Evolutionary conservation across 2,113 vertebrate genomes (phyloP).

Genomic region (Gadus macrocephalus): DNA sequence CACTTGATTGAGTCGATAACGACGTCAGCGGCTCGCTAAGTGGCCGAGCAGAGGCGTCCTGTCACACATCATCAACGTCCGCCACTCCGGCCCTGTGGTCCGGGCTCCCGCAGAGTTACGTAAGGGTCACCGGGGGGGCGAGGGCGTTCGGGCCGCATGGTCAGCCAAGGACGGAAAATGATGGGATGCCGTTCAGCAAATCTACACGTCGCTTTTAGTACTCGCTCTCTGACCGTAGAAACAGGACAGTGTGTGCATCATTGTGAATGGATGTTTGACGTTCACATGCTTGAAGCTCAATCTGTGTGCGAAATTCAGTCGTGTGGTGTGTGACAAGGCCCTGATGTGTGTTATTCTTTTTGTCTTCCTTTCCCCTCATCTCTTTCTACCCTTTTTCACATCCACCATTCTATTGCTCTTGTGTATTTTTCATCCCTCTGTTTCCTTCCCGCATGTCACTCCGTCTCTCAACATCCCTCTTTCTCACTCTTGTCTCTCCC

Average conservation of each 20-base stretch:
- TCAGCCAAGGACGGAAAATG: background rate
- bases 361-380: too few relatives aligned
- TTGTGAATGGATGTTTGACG: too few relatives aligned
- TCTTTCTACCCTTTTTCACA: too few relatives aligned
- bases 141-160: conserved; percentile 28
- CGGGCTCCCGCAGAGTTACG: conserved; percentile 23
- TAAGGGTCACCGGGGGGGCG: conserved; percentile 19
- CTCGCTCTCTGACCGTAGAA: too few relatives aligned
- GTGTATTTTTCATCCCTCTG: too few relatives aligned
- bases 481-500: conserved; percentile 4
- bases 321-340: too few relatives aligned
- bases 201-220: background rate
- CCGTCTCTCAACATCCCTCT: background rate
- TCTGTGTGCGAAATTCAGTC: too few relatives aligned
- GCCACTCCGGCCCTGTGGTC: conserved; percentile 41
- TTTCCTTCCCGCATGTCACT: too few relatives aligned
- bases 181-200: conserved; percentile 11
- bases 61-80: conserved; percentile 48
- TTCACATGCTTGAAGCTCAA: too few relatives aligned
- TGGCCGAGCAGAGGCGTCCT: conserved; percentile 49
- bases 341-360: too few relatives aligned
- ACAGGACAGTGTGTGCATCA: too few relatives aligned
- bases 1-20: conserved; percentile 57
- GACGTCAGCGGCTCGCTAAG: conserved; percentile 32
- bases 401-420: too few relatives aligned